These are phyloP conservation scores for Creontiades dilutus DNA, from an alignment of 2,888 invertebrate species.

Conservation along the genomic window DNA sequence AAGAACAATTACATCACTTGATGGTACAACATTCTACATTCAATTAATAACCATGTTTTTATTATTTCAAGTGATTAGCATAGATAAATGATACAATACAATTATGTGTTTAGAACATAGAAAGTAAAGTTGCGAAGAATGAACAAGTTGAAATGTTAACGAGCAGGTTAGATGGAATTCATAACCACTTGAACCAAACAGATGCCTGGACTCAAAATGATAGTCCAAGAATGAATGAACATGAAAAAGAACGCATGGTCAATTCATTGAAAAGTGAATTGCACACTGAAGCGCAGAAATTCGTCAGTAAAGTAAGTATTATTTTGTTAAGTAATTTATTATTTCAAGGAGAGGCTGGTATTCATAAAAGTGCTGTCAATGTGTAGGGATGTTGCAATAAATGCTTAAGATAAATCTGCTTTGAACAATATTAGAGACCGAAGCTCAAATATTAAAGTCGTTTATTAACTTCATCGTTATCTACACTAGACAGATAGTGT, in stretches of 20 bases:
- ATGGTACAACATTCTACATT: conserved; percentile 41
- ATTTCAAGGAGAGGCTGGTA: no score
- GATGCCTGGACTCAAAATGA: conserved; percentile 67
- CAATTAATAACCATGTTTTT: conserved; percentile 2
- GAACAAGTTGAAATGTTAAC: conserved; percentile 70
- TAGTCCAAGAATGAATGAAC: conserved; percentile 56
- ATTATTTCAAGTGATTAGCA: conserved; percentile 18
- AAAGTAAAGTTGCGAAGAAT: conserved; percentile 70
- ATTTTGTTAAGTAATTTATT: background rate
- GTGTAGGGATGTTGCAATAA: no score
- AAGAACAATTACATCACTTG: conserved; percentile 59
- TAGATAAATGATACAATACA: conserved; percentile 52
- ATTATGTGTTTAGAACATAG: conserved; percentile 69
- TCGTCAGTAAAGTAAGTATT: conserved; percentile 71
- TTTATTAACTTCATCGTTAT: no score
- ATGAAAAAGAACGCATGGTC: conserved; percentile 61
- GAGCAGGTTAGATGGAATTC: conserved; percentile 65
- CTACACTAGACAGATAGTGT: no score
- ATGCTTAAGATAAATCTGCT: no score
- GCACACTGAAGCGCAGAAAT: conserved; percentile 72
- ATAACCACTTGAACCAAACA: conserved; percentile 68
- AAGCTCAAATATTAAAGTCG: no score
- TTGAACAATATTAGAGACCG: no score
- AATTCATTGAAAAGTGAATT: conserved; percentile 62
- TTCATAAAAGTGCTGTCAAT: no score